Base-by-base conservation (phyloP, 2,113 vertebrate genomes). In the Oncorhynchus kisutch region DNA sequence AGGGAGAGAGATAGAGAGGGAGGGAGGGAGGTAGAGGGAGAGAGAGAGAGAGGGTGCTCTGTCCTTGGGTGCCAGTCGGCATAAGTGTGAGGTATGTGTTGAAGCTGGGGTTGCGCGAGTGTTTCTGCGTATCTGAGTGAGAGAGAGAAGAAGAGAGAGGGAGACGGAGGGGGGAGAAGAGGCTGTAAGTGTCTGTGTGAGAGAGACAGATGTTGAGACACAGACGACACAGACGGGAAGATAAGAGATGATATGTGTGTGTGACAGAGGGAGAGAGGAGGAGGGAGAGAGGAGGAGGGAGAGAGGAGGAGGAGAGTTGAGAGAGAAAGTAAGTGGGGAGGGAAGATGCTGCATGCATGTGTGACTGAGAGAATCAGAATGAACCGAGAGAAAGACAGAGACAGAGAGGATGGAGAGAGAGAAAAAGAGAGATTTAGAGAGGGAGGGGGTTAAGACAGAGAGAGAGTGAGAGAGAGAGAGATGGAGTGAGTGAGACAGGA, bases 41-140 rank as follows among this genome's bases (percentile, higher is more conserved):
- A 54, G 51, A 18, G 51, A 54, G 51, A 18, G 62, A 73, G 85
- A 87, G 84, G 83, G 81, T 87, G 83, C 83, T 88, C 86, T 84
- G 91, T 91, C 92, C 92, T 91, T 91, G 88, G 82, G 75, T 87
- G 84, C 88, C 91, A 89, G 85, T 90, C 86, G 88, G 82, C 81
- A 84, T 83, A 84, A 81, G 34, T 25, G 39, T 66, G 39, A 49
- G 71, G 39, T 72, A 83, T 85, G 82, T 72, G 77, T 72, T 45
- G 9, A 9, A 45, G 39, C 39, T 9, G 39, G 9, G 39, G 8
- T 45, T 45, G 8, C 39, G 39, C 9, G 2, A 45, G 39, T 9
- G 27, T 13, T 69, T 48, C 22, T 66, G 60, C 11, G 34, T 45
- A n/a, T 22, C 24, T 25, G 74, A 76, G 80, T 24, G 34, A 81